These are phyloP conservation scores for Ceratina australensis DNA, from an alignment of 1,140 invertebrate genomes.

Conservation along the genomic window DNA sequence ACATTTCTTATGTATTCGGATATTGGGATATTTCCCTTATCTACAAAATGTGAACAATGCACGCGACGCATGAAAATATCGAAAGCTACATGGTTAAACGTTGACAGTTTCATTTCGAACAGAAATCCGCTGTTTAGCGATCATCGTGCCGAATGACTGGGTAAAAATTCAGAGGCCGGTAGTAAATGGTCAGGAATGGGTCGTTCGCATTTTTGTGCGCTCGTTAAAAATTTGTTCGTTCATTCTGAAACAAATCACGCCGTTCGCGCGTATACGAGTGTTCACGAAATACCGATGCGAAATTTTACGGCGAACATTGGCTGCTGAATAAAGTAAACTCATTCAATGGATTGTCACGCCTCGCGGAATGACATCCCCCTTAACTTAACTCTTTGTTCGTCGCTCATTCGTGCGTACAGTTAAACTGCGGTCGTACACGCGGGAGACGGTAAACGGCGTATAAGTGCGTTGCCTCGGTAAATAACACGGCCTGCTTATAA, in stretches of 20 bases:
- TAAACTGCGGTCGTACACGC: constrained; percentile 14
- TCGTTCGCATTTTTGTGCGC: too few species aligned
- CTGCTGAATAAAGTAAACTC: constrained; percentile 15
- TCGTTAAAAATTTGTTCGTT: constrained; percentile 13
- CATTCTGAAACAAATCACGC: background rate
- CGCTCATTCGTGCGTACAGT: constrained; percentile 23
- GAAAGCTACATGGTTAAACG: too few species aligned
- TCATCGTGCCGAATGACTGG: too few species aligned
- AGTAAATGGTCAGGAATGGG: too few species aligned
- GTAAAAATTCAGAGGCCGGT: too few species aligned
- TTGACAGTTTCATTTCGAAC: too few species aligned
- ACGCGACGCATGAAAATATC: too few species aligned
- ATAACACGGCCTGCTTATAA: constrained; percentile 21
- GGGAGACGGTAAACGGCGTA: constrained; percentile 3
- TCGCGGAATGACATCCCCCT: constrained; percentile 25
- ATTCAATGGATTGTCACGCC: constrained; percentile 16
- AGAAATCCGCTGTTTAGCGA: too few species aligned
- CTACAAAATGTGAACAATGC: too few species aligned
- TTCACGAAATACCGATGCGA: background rate
- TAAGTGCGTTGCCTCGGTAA: constrained; percentile 7
- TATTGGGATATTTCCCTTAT: too few species aligned
- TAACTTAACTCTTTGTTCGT: constrained; percentile 31
- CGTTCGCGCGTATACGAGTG: background rate
- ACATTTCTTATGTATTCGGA: too few species aligned
- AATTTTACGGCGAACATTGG: background rate